A percentile compares a stretch with the other conserved stretches of the same genome.
These are phyloP conservation scores for Elgaria multicarinata DNA, from an alignment of 2,113 vertebrate species.

Conservation along the genomic window DNA sequence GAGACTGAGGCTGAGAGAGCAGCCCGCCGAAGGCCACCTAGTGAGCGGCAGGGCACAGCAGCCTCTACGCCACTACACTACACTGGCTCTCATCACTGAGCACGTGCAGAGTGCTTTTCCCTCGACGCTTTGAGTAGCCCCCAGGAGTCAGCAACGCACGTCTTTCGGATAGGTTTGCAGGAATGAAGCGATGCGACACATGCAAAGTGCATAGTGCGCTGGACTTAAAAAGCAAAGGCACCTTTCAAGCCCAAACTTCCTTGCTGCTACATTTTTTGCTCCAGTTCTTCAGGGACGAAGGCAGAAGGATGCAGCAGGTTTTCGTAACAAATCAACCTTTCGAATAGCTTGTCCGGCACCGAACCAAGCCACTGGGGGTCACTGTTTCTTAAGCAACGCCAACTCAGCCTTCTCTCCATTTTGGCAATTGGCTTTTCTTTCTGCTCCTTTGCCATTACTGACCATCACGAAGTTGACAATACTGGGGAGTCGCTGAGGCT, in stretches of 20 bases:
- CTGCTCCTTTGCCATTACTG: background rate
- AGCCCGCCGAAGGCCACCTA: no score
- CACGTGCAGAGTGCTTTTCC: background rate
- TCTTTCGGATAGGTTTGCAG: background rate
- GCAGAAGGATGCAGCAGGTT: background rate
- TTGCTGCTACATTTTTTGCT: rapidly evolving
- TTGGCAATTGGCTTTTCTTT: background rate
- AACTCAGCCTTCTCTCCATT: background rate
- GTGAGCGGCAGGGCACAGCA: no score
- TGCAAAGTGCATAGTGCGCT: background rate
- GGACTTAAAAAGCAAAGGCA: background rate
- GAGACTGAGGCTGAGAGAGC: no score
- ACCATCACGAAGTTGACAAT: background rate
- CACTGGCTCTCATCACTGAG: background rate
- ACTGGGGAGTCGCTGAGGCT: background rate
- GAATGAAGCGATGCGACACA: no score
- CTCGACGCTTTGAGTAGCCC: background rate
- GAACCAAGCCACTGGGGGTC: constrained; percentile 57
- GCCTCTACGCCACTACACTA: background rate
- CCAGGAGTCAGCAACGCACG: background rate
- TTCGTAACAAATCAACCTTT: background rate
- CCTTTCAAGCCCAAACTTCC: rapidly evolving
- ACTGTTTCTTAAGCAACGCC: constrained; percentile 51
- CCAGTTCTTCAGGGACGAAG: background rate
- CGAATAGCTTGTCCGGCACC: background rate